Evolutionary conservation across 2,113 vertebrate species (phyloP).

Genomic region (Nesospiza acunhae): DNA sequence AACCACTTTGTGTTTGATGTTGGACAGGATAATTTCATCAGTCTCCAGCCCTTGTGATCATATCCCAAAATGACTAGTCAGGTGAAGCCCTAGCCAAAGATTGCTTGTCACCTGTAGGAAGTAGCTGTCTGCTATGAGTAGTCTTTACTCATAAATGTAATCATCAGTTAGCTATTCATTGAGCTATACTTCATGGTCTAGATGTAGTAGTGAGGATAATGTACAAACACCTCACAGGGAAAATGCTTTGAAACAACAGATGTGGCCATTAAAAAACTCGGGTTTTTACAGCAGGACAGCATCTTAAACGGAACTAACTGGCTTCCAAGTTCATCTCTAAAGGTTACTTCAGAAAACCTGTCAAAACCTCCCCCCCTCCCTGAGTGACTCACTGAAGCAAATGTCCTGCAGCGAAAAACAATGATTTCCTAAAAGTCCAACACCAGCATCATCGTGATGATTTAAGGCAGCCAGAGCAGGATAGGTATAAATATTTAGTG

Average conservation of each 20-base stretch:
- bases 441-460: background rate
- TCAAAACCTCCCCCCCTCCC: background rate
- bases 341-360: slow-evolving; percentile 21
- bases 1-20: slow-evolving; percentile 89
- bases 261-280: background rate
- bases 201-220: slow-evolving; percentile 62
- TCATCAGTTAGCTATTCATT: slow-evolving; percentile 83
- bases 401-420: background rate
- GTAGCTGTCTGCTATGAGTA: slow-evolving; percentile 81
- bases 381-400: background rate
- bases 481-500: background rate
- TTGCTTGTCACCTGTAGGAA: slow-evolving; percentile 92
- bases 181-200: slow-evolving; percentile 73
- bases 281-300: background rate
- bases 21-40: slow-evolving; percentile 92
- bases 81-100: slow-evolving; percentile 83
- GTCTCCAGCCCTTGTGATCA: slow-evolving; percentile 91
- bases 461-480: background rate
- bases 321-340: slow-evolving; percentile 30
- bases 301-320: background rate
- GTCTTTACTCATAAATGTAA: slow-evolving; percentile 83
- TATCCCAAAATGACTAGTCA: slow-evolving; percentile 89
- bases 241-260: slow-evolving; percentile 60
- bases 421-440: slow-evolving; percentile 8
- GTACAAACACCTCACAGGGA: slow-evolving; percentile 56